Base-by-base conservation (phyloP, 2,888 invertebrate genomes). In the Orthosia gracilis region DNA sequence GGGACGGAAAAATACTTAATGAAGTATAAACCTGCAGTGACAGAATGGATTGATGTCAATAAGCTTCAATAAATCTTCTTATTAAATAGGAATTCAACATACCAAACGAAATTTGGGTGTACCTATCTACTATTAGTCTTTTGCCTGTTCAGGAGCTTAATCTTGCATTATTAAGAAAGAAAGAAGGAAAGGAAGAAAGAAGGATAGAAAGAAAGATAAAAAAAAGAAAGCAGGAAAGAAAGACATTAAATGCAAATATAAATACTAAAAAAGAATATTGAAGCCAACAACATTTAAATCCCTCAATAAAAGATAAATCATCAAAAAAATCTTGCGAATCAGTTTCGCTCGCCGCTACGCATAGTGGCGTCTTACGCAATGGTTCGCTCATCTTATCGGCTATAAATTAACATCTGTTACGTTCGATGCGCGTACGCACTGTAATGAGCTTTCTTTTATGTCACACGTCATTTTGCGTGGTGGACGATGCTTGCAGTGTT, bases 371-470 rank as follows among this genome's bases (percentile, higher is more conserved):
- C 59, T 86, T 85, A 80, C 73, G 80, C 67, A 86, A 86, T n/a
- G 49, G 47, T 82, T 75, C 75, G 55, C 76, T 78, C 85, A 79
- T 86, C 86, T 82, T 69, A 75, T 76, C 26, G 74, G 40, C 52
- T 67, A 83, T 80, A 80, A 78, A 86, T 84, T 80, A 79, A 66
- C 85, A 85, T 74, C 74, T 80, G 78, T 87, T 85, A 86, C 83
- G 40, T 40, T 40, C 40, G 79, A 80, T 71, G 55, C 69, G 50
- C 66, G 61, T 77, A 77, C 74, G 73, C 67, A 71, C 69, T 17
- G 12, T 65, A 71, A 62, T 78, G 49, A 70, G 76, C 85, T 87
- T 86, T 86, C 87, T 85, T 83, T 83, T 80, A 76, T 75, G 58
- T 71, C 73, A 63, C 61, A 59, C 75, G 70, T 63, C 70, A 71